Evolutionary conservation across 1,140 invertebrate species (phyloP).

Genomic region (Manduca sexta): DNA sequence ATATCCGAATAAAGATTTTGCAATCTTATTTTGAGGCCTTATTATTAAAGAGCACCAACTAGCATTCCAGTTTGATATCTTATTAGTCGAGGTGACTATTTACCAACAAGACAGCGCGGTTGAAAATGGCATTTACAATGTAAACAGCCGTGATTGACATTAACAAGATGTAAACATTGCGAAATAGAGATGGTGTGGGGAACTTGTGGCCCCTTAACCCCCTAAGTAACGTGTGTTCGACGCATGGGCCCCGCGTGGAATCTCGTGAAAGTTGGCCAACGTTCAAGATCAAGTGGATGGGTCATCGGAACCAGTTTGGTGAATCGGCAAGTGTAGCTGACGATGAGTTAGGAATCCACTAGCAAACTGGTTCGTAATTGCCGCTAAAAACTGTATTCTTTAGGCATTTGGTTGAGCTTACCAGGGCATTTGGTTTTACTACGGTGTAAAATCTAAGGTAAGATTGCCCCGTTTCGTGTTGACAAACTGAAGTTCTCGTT

Average conservation of each 20-base stretch:
- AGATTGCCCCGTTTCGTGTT: too few relatives aligned
- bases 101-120: too few relatives aligned
- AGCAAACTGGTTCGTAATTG: slow-evolving; percentile 12
- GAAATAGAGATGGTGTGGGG: neutral
- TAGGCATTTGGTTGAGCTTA: neutral
- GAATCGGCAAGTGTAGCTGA: slow-evolving; percentile 59
- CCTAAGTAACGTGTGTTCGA: neutral
- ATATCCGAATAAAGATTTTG: too few relatives aligned
- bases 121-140: too few relatives aligned
- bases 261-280: slow-evolving; percentile 68
- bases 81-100: too few relatives aligned
- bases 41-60: too few relatives aligned
- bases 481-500: too few relatives aligned
- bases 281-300: slow-evolving; percentile 58
- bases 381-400: neutral
- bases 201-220: neutral
- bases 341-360: slow-evolving; percentile 22
- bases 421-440: neutral
- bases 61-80: too few relatives aligned
- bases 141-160: too few relatives aligned
- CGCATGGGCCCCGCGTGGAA: slow-evolving; percentile 35
- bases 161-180: too few relatives aligned
- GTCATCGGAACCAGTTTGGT: slow-evolving; percentile 53
- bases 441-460: neutral
- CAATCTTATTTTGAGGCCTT: too few relatives aligned